These are phyloP conservation scores for Hyla sarda DNA, from an alignment of 2,113 vertebrate species.

Conservation along the genomic window DNA sequence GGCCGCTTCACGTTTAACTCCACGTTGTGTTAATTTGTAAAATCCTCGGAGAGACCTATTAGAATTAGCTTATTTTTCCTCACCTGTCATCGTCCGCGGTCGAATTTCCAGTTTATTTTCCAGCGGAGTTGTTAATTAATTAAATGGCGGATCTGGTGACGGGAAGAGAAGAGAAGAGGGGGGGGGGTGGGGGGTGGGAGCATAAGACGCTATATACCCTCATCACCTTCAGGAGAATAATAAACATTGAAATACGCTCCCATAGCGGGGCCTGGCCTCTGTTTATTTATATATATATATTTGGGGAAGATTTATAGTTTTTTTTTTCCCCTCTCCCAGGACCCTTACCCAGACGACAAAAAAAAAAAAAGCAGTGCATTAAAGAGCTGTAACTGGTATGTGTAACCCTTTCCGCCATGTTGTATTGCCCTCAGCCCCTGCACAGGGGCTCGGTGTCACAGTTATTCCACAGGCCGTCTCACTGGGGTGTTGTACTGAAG, in stretches of 20 bases:
- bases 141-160: slow-evolving; percentile 81
- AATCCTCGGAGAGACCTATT: slow-evolving; percentile 73
- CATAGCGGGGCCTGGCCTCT: slow-evolving; percentile 64
- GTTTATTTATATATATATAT: slow-evolving; percentile 85
- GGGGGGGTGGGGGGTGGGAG: slow-evolving; percentile 24
- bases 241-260: slow-evolving; percentile 72
- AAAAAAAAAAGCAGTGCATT: slow-evolving; percentile 32
- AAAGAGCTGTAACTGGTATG: slow-evolving; percentile 20
- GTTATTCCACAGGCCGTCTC: slow-evolving; percentile 28
- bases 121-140: slow-evolving; percentile 81
- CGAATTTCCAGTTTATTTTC: slow-evolving; percentile 69
- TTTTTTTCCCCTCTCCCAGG: slow-evolving; percentile 70
- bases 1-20: slow-evolving; percentile 1
- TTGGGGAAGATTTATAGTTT: slow-evolving; percentile 77
- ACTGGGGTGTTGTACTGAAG: slow-evolving; percentile 30
- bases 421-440: slow-evolving; percentile 23
- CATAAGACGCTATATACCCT: slow-evolving; percentile 47
- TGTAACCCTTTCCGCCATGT: slow-evolving; percentile 48
- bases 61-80: slow-evolving; percentile 75
- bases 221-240: slow-evolving; percentile 72
- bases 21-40: slow-evolving; percentile 77
- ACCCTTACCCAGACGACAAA: slow-evolving; percentile 74
- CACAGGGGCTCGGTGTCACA: slow-evolving; percentile 7
- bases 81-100: slow-evolving; percentile 67
- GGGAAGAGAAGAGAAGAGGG: slow-evolving; percentile 32